Conservation (phyloP, 2,797 vertebrate genomes). For the Anguilla anguilla region DNA sequence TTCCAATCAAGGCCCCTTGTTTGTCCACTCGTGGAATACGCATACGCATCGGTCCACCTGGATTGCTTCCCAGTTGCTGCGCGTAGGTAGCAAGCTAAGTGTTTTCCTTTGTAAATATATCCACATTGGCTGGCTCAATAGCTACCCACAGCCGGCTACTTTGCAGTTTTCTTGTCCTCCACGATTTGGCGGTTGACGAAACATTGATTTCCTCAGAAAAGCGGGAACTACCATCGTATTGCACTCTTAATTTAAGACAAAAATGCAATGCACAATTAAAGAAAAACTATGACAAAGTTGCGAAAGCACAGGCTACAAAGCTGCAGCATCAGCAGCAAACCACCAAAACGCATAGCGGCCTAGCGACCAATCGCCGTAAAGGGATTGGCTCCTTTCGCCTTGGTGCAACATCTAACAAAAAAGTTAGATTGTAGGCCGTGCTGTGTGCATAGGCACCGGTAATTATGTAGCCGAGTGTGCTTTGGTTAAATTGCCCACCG, state of each 20-base stretch:
- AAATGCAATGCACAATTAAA: background rate
- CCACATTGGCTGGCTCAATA: background rate
- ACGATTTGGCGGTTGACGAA: background rate
- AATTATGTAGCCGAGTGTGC: background rate
- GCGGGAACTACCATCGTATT: background rate
- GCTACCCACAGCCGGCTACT: slow-evolving; percentile 16
- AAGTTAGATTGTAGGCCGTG: slow-evolving; percentile 6
- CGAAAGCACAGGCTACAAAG: slow-evolving; percentile 29
- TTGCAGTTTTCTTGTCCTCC: background rate
- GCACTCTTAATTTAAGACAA: background rate
- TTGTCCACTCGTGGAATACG: background rate
- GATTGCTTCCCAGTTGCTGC: background rate
- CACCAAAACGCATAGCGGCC: slow-evolving; percentile 23
- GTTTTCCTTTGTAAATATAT: slow-evolving; percentile 13
- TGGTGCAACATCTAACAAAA: background rate
- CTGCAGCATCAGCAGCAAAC: slow-evolving; percentile 34
- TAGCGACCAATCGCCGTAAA: slow-evolving; percentile 5
- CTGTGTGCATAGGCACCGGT: background rate
- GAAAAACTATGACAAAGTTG: slow-evolving; percentile 20
- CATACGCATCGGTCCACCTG: slow-evolving; percentile 15
- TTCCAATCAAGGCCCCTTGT: background rate
- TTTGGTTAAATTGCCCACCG: background rate
- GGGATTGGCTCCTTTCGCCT: slow-evolving; percentile 1
- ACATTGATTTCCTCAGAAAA: background rate
- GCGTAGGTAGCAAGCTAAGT: background rate